phyloP scores from a whole-genome alignment of 1,140 invertebrate species.

The Potamilus streckersoni region DNA sequence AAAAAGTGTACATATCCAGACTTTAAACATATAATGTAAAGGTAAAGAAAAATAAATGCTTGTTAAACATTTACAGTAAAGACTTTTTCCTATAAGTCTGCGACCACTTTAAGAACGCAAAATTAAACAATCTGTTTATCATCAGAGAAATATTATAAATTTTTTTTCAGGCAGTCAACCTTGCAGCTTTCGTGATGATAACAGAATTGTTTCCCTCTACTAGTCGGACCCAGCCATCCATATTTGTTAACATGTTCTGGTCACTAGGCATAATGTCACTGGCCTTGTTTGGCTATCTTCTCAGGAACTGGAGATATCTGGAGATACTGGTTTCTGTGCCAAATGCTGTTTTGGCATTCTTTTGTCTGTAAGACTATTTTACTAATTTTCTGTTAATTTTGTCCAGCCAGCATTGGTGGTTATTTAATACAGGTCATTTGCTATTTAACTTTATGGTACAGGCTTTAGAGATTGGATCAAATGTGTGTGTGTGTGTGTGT shows the following conservation, averaged over 20 bases:
- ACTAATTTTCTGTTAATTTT: not conserved
- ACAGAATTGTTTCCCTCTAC: conserved; percentile 71
- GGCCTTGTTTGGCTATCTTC: conserved; percentile 64
- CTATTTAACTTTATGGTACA: no score
- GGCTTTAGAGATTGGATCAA: no score
- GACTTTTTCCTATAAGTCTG: no score
- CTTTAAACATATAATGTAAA: no score
- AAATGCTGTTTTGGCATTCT: conserved; percentile 65
- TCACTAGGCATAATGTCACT: conserved; percentile 66
- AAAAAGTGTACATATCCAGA: no score
- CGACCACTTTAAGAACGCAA: no score
- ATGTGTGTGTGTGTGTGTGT: no score
- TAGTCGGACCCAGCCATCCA: conserved; percentile 69
- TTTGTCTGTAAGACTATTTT: conserved; percentile 65
- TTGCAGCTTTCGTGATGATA: conserved; percentile 60
- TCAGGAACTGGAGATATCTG: conserved; percentile 70
- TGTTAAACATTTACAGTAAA: no score
- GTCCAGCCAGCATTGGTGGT: not conserved
- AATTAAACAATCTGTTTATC: not conserved
- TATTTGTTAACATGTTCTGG: conserved; percentile 66
- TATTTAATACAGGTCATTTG: no score
- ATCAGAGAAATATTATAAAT: not conserved
- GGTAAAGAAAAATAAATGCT: no score
- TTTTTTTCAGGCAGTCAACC: conserved; percentile 54
- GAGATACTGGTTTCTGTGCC: conserved; percentile 68